Evolutionary conservation across 2,113 vertebrate genomes (phyloP), one percentile per base, ranked within the genome.

Genomic region (Campylorhamphus procurvoides): DNA sequence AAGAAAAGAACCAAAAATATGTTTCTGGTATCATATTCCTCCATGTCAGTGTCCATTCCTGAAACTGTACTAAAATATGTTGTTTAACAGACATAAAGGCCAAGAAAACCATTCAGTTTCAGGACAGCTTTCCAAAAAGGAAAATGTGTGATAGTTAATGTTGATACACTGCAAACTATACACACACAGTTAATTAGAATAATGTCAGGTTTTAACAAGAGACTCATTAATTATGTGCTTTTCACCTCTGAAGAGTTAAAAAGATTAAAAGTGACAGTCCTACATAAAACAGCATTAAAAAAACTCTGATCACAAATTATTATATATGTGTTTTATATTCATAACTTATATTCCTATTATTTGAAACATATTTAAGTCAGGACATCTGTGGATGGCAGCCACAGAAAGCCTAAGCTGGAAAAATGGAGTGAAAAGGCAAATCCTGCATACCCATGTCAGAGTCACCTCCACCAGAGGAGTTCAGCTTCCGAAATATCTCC

Each of bases 401-500:
- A 84, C 3, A 7, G 44, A 53, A 73, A 88, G 39, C 52, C 91
- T 56, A 92, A 59, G 39, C 14, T 84, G 60, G 59, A 92, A 93
- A 68, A 74, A 81, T 8, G 10, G 35, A 84, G 69, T 37, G 62
- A 76, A 69, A 94, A 94, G n/a, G 60, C 79, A 97, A 97, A 74
- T 97, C 97, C 97, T 98, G 98, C 99, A 98, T 99, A 99, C 99
- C 99, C 98, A 99, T 98, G 95, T 99, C 99, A 98, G 99, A 98
- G 97, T 99, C 99, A 97, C 99, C 97, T 96, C 98, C 99, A 98
- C 99, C 98, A 98, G 99, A 99, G 80, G 99, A 99, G 98, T 99
- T 99, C 98, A 99, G 98, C 98, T 99, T 99, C 98, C 99, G 99
- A 98, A 99, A 99, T 98, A 99, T 99, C 98, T 99, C 99, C 98